Evolutionary conservation across 2,113 vertebrate species (phyloP), one percentile per base, ranked within the genome.

Genomic region (Penelope pileata): DNA sequence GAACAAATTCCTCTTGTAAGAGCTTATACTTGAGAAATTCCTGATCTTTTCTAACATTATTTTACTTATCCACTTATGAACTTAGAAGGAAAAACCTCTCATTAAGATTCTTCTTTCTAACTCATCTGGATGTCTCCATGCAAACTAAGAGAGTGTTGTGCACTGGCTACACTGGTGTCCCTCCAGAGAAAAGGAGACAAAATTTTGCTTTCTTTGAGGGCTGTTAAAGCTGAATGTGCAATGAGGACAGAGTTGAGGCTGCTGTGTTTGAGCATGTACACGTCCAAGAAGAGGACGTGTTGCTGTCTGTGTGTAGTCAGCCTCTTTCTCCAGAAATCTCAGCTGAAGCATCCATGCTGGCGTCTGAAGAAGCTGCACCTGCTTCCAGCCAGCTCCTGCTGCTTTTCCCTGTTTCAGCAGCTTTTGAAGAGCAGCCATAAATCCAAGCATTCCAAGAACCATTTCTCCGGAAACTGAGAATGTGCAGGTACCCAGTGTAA

Each of bases 401-500:
- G 38, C 16, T 34, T 47, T 24, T 5, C 84, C 42, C 21, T 42
- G 0, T 12, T 76, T 59, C 50, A 72, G 68, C 58, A 47, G 48
- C 47, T 83, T 45, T 58, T 23, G 32, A 81, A 69, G 54, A 74
- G 26, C 6, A 50, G 15, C 38, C 7, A 0, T n/a, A 47, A 86
- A 36, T 22, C 11, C 51, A 72, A 51, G 4, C 21, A 22, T 53
- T 21, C 34, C 38, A 59, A 12, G 67, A 53, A 45, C 6, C 17
- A 4, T 54, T 43, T 59, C 64, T 73, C 34, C 32, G 3, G 18
- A 76, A 54, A 10, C 38, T 66, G 69, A 56, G 85, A 78, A 43
- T 6, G 8, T 3, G 24, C 2, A 13, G 26, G 5, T n/a, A 11
- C 16, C 45, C 21, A 27, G 7, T 0, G 7, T 6, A 6, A 10